Percentiles rank a stretch among this genome's conserved stretches.
phyloP scores from a whole-genome alignment of 1,140 invertebrate genomes.

The Psix sp. region DNA sequence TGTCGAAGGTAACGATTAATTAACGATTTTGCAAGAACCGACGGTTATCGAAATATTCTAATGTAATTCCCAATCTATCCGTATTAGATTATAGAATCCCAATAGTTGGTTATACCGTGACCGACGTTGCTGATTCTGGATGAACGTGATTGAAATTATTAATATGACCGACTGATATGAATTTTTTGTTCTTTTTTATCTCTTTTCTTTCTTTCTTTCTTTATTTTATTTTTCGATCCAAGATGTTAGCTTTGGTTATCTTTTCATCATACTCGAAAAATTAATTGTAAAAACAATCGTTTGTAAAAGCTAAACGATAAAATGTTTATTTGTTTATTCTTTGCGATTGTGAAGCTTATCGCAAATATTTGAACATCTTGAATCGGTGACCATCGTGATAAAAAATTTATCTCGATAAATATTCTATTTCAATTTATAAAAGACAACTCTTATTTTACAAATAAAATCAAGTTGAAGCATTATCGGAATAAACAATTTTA shows the following conservation, averaged over 20 bases:
- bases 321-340: too few relatives aligned
- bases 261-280: too few relatives aligned
- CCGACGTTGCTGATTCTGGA: slow-evolving; percentile 26
- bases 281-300: too few relatives aligned
- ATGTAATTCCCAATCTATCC: too few relatives aligned
- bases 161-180: slow-evolving; percentile 45
- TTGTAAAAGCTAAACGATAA: too few relatives aligned
- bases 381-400: slow-evolving; percentile 41
- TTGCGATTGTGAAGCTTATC: background rate
- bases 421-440: background rate
- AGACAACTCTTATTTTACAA: background rate
- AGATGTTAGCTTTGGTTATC: slow-evolving; percentile 19
- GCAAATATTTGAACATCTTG: slow-evolving; percentile 21
- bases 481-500: too few relatives aligned
- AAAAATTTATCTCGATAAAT: slow-evolving; percentile 35
- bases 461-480: background rate
- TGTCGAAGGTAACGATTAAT: too few relatives aligned
- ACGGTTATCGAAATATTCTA: too few relatives aligned
- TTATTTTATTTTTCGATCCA: slow-evolving; percentile 32
- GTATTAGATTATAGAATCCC: too few relatives aligned
- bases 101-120: slow-evolving; percentile 14
- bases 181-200: slow-evolving; percentile 12
- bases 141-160: slow-evolving; percentile 29
- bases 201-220: slow-evolving; percentile 1
- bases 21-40: too few relatives aligned